Evolutionary conservation across 2,888 invertebrate species (phyloP).

Genomic region (Heterodera filipjevi): DNA sequence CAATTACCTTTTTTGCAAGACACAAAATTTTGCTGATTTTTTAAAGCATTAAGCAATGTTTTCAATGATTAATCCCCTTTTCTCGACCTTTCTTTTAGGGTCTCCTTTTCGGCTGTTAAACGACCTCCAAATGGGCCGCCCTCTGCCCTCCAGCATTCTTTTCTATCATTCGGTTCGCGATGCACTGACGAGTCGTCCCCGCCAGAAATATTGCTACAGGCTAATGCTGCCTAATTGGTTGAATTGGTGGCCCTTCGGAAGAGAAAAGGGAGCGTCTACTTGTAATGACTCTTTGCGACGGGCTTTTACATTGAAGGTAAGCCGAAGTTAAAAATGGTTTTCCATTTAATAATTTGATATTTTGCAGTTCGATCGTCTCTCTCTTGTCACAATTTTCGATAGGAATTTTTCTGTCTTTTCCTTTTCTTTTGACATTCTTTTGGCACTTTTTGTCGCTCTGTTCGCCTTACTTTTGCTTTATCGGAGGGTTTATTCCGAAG

Average conservation of each 20-base stretch:
- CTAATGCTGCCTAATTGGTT: constrained; percentile 42
- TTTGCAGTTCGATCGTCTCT: constrained; percentile 89
- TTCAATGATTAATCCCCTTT: too few species aligned
- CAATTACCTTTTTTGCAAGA: too few species aligned
- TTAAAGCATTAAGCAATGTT: too few species aligned
- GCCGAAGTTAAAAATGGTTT: background rate
- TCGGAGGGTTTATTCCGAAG: constrained; percentile 83
- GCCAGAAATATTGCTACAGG: constrained; percentile 59
- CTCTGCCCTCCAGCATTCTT: background rate
- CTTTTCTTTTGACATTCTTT: constrained; percentile 79
- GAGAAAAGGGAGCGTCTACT: background rate
- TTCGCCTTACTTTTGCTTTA: constrained; percentile 67
- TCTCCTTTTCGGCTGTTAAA: constrained; percentile 32
- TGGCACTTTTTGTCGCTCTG: constrained; percentile 83
- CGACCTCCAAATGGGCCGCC: constrained; percentile 30
- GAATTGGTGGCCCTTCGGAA: constrained; percentile 8
- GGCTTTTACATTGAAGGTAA: background rate
- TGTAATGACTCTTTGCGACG: background rate
- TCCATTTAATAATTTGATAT: background rate
- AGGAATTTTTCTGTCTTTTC: constrained; percentile 81
- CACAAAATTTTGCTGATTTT: too few species aligned
- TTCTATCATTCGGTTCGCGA: constrained; percentile 16
- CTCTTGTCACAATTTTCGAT: constrained; percentile 88
- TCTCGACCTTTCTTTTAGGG: background rate
- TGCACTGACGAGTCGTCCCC: constrained; percentile 31